Evolutionary conservation across 2,113 vertebrate genomes (phyloP), one percentile per base, ranked within the genome.

Genomic region (Microcebus tavaratra): DNA sequence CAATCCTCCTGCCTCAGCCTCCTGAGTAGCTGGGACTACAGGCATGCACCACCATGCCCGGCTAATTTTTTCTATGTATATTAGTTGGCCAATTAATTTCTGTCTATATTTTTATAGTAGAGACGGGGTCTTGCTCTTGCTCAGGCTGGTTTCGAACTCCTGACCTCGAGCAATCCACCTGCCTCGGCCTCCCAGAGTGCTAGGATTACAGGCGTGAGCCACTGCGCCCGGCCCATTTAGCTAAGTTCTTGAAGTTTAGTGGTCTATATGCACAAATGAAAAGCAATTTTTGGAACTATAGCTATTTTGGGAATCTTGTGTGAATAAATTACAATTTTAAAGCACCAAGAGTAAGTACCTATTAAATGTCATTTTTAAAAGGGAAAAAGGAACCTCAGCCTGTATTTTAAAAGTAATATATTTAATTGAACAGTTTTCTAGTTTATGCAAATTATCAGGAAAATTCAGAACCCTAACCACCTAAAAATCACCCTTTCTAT

Each of bases 271-370:
- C 15, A 78, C 53, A 94, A 87, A 90, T 92, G 42, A 94, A 84
- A 84, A 90, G 39, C 42, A 82, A 70, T 57, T 92, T 97, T 83
- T 72, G n/a, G 76, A 87, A 79, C 48, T 70, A 3, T 70, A 61
- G 59, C 68, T 78, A 78, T 61, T 83, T 95, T 73, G n/a, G 27
- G 63, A 84, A 83, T 36, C 75, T 68, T 83, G 15, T 55, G 27
- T 57, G 23, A 94, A 87, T 80, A 94, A 93, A 80, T 78, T 88
- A 55, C 7, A 80, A 42, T 84, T 92, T 97, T 93, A 91, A 94
- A 97, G 90, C 9, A 87, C 78, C 29, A 79, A 36, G 31, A 21
- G 5, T 34, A 96, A 84, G 11, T 88, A 21, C 18, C 53, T 75
- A 31, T 23, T 29, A 23, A 78, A 84, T 75, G 59, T 39, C 84